phyloP scores from a whole-genome alignment of 2,113 vertebrate genomes.

The Orthonyx spaldingii region DNA sequence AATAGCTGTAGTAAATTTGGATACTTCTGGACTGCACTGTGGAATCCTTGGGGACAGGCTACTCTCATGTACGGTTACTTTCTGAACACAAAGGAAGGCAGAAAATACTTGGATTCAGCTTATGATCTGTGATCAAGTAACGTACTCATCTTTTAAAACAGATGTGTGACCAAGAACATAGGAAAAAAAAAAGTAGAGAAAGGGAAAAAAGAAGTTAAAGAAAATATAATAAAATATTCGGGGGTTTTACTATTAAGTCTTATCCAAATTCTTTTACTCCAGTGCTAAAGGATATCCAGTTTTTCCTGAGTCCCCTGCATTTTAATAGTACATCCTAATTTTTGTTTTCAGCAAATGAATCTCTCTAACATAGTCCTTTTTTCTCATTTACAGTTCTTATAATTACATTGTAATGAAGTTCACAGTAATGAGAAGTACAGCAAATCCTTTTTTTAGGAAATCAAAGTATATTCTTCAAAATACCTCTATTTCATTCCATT shows the following conservation, averaged over 20 bases:
- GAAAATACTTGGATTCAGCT: background rate
- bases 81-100: background rate
- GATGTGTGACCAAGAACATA: accelerated
- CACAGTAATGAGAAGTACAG: background rate
- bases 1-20: background rate
- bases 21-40: background rate
- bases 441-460: background rate
- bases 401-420: background rate
- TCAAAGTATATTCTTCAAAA: background rate
- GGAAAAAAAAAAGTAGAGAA: background rate
- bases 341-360: background rate
- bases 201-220: background rate
- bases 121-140: background rate
- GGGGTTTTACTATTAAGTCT: background rate
- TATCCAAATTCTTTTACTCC: background rate
- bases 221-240: background rate
- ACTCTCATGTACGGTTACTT: background rate
- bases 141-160: background rate
- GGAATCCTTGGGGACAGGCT: background rate
- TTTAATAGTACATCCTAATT: background rate
- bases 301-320: background rate
- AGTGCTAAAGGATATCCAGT: background rate
- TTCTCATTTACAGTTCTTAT: background rate
- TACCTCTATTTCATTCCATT: background rate
- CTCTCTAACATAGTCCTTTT: background rate